These are phyloP conservation scores for Cygnus olor DNA, from an alignment of 2,797 vertebrate species.

Conservation along the genomic window DNA sequence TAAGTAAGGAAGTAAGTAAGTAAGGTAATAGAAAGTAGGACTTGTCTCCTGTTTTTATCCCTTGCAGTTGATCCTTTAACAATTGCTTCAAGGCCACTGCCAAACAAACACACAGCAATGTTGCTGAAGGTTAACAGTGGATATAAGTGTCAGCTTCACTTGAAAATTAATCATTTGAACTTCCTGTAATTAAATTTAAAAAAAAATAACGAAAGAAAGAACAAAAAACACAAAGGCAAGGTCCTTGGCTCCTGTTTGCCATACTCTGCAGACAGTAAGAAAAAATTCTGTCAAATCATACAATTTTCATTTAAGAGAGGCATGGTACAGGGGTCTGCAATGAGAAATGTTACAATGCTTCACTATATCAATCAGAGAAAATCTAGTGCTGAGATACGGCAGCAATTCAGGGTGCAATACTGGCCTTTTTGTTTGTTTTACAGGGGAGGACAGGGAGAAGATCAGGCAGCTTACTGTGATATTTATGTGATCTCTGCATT, in stretches of 20 bases:
- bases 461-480: not conserved
- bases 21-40: not conserved
- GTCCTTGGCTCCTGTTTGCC: not conserved
- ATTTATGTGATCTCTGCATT: not conserved
- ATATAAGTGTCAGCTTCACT: not conserved
- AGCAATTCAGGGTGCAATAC: not conserved
- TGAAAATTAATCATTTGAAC: not conserved
- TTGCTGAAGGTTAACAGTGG: rapidly evolving
- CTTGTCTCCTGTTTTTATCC: not conserved
- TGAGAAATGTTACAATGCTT: not conserved
- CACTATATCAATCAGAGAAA: not conserved
- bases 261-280: not conserved
- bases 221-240: not conserved
- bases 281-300: not conserved
- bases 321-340: not conserved
- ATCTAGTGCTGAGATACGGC: not conserved
- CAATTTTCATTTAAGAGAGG: not conserved
- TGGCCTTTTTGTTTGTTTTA: not conserved
- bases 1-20: not conserved
- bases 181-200: not conserved
- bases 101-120: not conserved
- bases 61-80: not conserved
- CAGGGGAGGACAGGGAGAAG: not conserved
- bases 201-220: too few species aligned
- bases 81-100: not conserved